Conservation (phyloP, 2,113 vertebrate genomes). For the Microcebus ravelobensis region DNA sequence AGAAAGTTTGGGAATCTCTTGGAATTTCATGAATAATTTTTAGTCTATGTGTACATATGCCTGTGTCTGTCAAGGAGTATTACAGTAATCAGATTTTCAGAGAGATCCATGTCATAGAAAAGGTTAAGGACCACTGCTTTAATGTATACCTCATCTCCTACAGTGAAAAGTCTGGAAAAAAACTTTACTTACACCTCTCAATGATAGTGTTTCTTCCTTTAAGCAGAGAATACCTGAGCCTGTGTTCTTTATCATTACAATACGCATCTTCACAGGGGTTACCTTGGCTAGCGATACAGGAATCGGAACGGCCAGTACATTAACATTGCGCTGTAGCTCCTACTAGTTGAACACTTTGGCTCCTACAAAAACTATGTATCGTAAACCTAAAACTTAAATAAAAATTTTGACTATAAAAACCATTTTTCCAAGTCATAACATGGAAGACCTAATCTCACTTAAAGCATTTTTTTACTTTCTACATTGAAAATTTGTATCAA, state of each 20-base stretch:
- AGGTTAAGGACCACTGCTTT: not conserved
- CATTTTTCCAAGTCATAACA: not conserved
- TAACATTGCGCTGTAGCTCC: not conserved
- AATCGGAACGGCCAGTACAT: no score
- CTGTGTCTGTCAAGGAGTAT: not conserved
- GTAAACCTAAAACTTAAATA: not conserved
- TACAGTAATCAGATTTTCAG: not conserved
- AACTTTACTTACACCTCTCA: not conserved
- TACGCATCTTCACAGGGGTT: not conserved
- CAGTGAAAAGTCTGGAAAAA: not conserved
- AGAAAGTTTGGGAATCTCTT: not conserved
- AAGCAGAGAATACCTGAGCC: not conserved
- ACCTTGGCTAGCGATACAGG: no score
- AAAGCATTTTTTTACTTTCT: not conserved
- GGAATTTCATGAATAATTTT: not conserved
- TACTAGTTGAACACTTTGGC: not conserved
- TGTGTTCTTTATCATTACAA: not conserved
- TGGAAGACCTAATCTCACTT: not conserved
- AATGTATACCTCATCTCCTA: not conserved
- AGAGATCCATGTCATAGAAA: not conserved
- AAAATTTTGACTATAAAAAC: not conserved
- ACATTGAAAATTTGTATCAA: not conserved
- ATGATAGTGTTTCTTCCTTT: not conserved
- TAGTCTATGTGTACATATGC: rapidly evolving
- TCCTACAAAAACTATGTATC: not conserved